A percentile compares a stretch with the other conserved stretches of the same genome.
phyloP scores from a whole-genome alignment of 2,888 invertebrate species.

The Loripinus fragilis region DNA sequence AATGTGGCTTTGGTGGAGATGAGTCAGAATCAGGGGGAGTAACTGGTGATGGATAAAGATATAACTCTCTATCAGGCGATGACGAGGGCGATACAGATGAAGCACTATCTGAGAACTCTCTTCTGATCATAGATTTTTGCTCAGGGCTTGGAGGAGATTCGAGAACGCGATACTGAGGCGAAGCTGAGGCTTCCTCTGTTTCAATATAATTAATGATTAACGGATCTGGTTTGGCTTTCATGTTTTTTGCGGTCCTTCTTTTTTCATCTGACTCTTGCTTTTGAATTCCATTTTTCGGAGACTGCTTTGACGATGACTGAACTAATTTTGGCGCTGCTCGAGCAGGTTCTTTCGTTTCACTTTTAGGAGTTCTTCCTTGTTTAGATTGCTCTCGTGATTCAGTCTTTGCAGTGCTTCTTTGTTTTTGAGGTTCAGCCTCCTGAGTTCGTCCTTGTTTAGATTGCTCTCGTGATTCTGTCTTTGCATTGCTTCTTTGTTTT shows the following conservation, averaged over 20 bases:
- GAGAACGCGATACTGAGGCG: constrained; percentile 79
- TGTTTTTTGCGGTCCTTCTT: constrained; percentile 71
- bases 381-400: constrained; percentile 52
- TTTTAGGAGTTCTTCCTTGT: constrained; percentile 7
- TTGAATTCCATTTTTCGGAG: constrained; percentile 41
- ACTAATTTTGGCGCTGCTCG: neutral
- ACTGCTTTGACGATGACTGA: constrained; percentile 13
- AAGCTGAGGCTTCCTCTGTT: constrained; percentile 73
- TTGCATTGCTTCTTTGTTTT: too few species aligned
- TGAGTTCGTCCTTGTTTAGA: constrained; percentile 54
- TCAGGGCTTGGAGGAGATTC: constrained; percentile 81
- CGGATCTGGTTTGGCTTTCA: constrained; percentile 77
- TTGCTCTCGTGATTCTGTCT: too few species aligned
- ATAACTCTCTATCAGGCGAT: constrained; percentile 76
- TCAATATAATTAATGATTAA: constrained; percentile 74
- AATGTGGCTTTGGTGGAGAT: constrained; percentile 81
- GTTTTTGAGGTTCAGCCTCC: constrained; percentile 45
- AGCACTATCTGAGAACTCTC: constrained; percentile 78
- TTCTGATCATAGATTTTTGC: constrained; percentile 70
- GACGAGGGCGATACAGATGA: constrained; percentile 78
- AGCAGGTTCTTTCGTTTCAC: constrained; percentile 45
- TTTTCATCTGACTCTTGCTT: constrained; percentile 75
- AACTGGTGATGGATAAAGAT: constrained; percentile 80
- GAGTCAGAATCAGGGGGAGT: constrained; percentile 80
- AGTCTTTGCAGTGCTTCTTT: constrained; percentile 25